Percentiles rank a stretch among this genome's conserved stretches.
Conservation (phyloP, 2,888 invertebrate genomes). For the Pediacus dermestoides region DNA sequence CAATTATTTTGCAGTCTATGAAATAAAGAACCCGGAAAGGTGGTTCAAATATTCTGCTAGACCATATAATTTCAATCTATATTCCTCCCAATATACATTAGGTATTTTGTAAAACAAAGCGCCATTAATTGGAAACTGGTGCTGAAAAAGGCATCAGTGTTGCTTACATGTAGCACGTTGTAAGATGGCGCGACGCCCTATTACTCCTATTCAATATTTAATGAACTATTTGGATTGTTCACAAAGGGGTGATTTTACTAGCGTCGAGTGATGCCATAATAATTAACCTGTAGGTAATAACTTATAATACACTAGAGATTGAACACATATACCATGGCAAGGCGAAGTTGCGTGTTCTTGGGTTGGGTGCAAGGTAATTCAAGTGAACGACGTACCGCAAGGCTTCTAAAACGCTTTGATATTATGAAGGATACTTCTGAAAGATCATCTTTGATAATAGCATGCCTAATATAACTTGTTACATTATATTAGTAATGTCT, state of each 20-base stretch:
- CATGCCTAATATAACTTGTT: conserved; percentile 17
- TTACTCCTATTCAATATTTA: conserved; percentile 17
- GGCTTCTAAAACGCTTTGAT: conserved; percentile 15
- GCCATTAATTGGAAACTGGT: too few species aligned
- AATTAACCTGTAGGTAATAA: conserved; percentile 24
- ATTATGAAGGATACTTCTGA: conserved; percentile 11
- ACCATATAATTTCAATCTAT: too few species aligned
- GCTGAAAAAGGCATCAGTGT: too few species aligned
- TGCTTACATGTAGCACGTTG: too few species aligned
- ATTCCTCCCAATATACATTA: too few species aligned
- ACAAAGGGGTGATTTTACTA: conserved; percentile 27
- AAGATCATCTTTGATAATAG: conserved; percentile 17
- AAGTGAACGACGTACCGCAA: too few species aligned
- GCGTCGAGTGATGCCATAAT: conserved; percentile 19
- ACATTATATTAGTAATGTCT: conserved; percentile 13
- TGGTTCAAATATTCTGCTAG: too few species aligned
- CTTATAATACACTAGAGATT: conserved; percentile 21
- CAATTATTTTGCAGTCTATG: too few species aligned
- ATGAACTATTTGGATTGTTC: conserved; percentile 27
- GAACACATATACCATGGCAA: conserved; percentile 3
- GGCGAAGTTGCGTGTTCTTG: conserved; percentile 1
- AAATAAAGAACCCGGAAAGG: too few species aligned
- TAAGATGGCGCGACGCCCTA: too few species aligned
- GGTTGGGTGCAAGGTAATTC: too few species aligned
- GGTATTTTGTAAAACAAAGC: too few species aligned